Conservation (phyloP, 2,113 vertebrate genomes). For the Saccopteryx bilineata region DNA sequence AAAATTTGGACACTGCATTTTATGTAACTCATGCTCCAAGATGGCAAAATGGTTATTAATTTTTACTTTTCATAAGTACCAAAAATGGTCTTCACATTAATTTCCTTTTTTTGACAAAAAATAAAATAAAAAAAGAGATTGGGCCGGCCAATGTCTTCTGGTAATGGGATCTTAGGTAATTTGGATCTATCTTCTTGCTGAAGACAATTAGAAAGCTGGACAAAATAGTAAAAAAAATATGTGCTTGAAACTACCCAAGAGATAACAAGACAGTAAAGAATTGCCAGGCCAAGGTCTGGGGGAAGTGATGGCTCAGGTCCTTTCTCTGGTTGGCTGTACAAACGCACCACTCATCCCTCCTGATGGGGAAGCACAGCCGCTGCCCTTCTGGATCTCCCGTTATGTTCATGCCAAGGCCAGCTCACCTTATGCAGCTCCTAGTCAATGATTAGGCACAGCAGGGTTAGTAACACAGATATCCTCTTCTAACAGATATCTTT, state of each 20-base stretch:
- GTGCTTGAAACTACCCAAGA: background rate
- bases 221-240: constrained; percentile 48
- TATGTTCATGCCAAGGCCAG: background rate
- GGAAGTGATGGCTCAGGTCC: background rate
- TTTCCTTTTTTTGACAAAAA: constrained; percentile 45
- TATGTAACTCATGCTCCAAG: background rate
- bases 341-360: background rate
- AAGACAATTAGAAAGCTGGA: background rate
- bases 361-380: background rate
- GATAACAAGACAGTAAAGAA: background rate
- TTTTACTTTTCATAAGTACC: constrained; percentile 42
- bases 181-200: background rate
- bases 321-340: constrained; percentile 34
- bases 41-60: constrained; percentile 30
- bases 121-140: background rate
- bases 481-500: background rate
- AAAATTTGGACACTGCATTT: constrained; percentile 66
- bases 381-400: background rate
- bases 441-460: background rate
- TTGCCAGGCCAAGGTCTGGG: background rate
- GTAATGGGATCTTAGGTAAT: background rate
- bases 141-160: background rate
- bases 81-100: background rate
- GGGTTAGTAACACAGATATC: background rate
- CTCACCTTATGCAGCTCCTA: background rate